Evolutionary conservation across 2,797 vertebrate species (phyloP), one percentile per base, ranked within the genome.

Genomic region (Pseudotriccus pelzelni): DNA sequence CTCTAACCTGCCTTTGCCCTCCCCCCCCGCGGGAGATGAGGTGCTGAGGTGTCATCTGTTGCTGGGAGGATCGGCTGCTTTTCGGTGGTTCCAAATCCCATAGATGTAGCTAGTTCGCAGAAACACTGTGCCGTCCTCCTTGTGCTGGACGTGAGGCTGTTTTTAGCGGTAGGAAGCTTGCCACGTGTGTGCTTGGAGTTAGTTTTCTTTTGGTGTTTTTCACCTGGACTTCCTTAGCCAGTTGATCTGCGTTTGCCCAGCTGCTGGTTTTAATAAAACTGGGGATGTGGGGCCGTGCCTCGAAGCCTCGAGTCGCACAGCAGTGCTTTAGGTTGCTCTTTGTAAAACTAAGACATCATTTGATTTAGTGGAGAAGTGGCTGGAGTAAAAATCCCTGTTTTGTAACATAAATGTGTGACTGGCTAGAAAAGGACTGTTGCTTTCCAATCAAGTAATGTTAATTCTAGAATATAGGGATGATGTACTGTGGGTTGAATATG

Each of bases 1-100:
- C 20, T 64, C 7, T 46, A 11, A 39, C 5, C 9, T 59, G 74
- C 46, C 52, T 78, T 83, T 5, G 5, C 50, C 43, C 50, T 72
- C 37, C 55, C 25, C 25, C 58, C 23, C 23, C 1, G 0, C 16
- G 0, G 23, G 30, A 13, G 43, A 30, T 8, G 28, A 69, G 34
- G 62, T 59, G 76, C 1, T 52, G 1, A 46, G 58, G 12, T 44
- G 77, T 64, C 85, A n/a, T 59, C 28, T 21, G 12, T 69, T 23
- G 1, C 46, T 18, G 18, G 55, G n/a, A 70, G 68, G 37, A 59
- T 43, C 1, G 1, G 12, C 39, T 34, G 72, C 79, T 79, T 73
- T 50, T 63, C 52, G 6, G 30, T 7, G 27, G 14, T 85, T 43
- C 27, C 58, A 44, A 13, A 78, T 53, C 60, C 32, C 52, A 2